Conservation (phyloP, 2,113 vertebrate species). For the Pangasianodon gigas region DNA sequence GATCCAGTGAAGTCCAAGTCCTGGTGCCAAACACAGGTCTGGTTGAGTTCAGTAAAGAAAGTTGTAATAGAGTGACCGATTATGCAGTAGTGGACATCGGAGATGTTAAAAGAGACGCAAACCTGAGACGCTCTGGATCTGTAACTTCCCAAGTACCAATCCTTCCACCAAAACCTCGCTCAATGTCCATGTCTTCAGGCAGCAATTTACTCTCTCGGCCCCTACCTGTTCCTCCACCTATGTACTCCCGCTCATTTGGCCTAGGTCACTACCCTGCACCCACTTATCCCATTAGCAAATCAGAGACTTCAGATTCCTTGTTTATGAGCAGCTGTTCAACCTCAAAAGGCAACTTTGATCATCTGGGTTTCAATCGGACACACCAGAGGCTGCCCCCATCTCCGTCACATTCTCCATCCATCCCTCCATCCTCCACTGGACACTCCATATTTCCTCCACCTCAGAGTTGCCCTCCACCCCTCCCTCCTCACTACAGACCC, state of each 20-base stretch:
- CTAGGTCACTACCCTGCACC: conserved; percentile 67
- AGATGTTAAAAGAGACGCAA: conserved; percentile 54
- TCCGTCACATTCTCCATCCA: conserved; percentile 76
- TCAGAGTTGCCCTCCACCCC: conserved; percentile 73
- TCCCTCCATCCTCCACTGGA: conserved; percentile 69
- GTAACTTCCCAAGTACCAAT: conserved; percentile 69
- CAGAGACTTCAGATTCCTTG: conserved; percentile 78
- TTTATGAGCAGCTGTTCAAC: conserved; percentile 73
- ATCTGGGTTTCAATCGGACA: conserved; percentile 74
- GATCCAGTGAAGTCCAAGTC: conserved; percentile 73
- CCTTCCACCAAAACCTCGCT: conserved; percentile 79
- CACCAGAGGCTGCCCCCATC: conserved; percentile 76
- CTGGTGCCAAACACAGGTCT: conserved; percentile 71
- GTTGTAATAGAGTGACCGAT: conserved; percentile 73
- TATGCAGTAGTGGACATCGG: conserved; percentile 76
- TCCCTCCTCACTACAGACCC: conserved; percentile 72
- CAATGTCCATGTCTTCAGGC: conserved; percentile 74
- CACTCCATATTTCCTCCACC: conserved; percentile 71
- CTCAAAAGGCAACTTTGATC: conserved; percentile 74
- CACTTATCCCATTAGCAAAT: conserved; percentile 62
- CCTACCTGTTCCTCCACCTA: conserved; percentile 72
- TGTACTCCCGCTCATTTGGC: conserved; percentile 64
- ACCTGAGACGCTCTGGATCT: conserved; percentile 60
- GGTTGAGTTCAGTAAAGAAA: conserved; percentile 72
- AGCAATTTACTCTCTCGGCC: conserved; percentile 71